Percentiles rank a stretch among this genome's conserved stretches.
These are phyloP conservation scores for Tolmerus cingulatus DNA, from an alignment of 2,888 invertebrate species.

Conservation along the genomic window DNA sequence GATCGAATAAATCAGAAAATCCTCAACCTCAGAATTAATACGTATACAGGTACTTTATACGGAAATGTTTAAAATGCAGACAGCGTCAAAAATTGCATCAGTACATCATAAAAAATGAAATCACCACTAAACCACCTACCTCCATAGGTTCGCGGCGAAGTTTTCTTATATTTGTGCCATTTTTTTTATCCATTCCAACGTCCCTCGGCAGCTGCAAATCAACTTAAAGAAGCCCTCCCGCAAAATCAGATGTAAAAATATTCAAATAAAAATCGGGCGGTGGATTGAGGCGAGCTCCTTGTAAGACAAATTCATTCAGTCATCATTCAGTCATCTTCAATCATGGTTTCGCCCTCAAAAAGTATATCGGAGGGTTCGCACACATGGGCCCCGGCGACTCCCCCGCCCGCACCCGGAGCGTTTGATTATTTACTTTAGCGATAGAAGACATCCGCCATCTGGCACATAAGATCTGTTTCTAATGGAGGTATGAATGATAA, in stretches of 20 bases:
- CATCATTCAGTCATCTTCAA: background rate
- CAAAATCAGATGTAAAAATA: background rate
- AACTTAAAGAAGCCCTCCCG: background rate
- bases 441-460: background rate
- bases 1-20: background rate
- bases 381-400: background rate
- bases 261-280: background rate
- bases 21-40: background rate
- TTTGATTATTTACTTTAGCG: background rate
- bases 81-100: background rate
- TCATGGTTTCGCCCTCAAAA: background rate
- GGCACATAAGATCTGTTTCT: background rate
- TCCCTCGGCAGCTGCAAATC: background rate
- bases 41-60: background rate
- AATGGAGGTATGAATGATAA: background rate
- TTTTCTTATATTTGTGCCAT: background rate
- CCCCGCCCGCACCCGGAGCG: background rate
- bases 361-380: background rate
- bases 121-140: background rate
- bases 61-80: background rate
- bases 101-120: background rate
- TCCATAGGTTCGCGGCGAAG: background rate
- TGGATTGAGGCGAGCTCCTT: background rate
- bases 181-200: background rate
- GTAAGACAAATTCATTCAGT: background rate